These are phyloP conservation scores for Pararge aegeria DNA, from an alignment of 1,140 invertebrate genomes.

Conservation along the genomic window DNA sequence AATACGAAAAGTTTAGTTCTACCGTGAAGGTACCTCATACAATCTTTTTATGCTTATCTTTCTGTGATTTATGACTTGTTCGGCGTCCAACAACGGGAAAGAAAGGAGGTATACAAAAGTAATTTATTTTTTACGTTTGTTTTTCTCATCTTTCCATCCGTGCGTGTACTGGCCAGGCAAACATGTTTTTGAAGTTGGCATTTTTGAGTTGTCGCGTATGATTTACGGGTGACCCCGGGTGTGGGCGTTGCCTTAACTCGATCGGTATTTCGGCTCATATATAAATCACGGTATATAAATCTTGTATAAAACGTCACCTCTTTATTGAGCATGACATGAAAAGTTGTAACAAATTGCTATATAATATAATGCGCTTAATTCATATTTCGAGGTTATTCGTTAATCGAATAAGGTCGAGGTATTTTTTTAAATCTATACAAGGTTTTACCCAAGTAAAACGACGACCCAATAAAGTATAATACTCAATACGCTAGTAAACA, in stretches of 20 bases:
- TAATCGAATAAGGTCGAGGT: no score
- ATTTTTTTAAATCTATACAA: no score
- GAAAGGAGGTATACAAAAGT: constrained; percentile 79
- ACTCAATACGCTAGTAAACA: no score
- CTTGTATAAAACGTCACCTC: constrained; percentile 51
- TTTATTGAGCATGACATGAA: constrained; percentile 44
- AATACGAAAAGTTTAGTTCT: constrained; percentile 78
- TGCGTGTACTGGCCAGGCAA: constrained; percentile 72
- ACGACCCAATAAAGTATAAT: no score
- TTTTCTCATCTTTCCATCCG: constrained; percentile 73
- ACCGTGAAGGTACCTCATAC: constrained; percentile 78
- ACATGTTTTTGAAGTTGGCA: constrained; percentile 77
- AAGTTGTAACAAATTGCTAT: constrained; percentile 15
- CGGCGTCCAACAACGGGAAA: constrained; percentile 76
- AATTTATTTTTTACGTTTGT: constrained; percentile 78
- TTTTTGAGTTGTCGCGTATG: constrained; percentile 78
- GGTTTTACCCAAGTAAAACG: no score
- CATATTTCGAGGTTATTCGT: not conserved
- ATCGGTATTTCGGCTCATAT: constrained; percentile 66
- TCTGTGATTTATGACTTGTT: constrained; percentile 77
- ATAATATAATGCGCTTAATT: constrained; percentile 3
- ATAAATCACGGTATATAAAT: constrained; percentile 65
- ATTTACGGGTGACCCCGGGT: constrained; percentile 65
- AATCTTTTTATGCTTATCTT: constrained; percentile 80
- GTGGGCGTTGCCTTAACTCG: constrained; percentile 75